Base-by-base conservation (phyloP, 2,797 vertebrate species). In the Chelonia mydas region DNA sequence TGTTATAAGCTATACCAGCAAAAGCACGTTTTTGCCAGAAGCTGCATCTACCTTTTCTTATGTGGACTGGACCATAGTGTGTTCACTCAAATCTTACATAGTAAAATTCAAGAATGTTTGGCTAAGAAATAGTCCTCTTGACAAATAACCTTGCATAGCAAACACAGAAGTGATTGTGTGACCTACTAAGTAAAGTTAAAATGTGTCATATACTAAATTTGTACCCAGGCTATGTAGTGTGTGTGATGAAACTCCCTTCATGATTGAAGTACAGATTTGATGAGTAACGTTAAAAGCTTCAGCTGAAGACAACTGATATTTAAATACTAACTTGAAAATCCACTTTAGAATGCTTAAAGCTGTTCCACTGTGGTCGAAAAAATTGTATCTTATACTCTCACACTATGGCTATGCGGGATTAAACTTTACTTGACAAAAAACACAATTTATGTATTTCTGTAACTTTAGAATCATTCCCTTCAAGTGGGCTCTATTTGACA, bases 391-490 rank as follows among this genome's bases (percentile, higher is more conserved):
- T 41, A 72, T 25, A 72, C 10, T 37, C 65, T 41, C 45, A 53
- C 0, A 41, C 21, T 55, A 27, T 28, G n/a, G 53, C 8, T 0
- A 21, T 3, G n/a, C 33, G 27, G 3, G 0, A 12, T 2, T 77
- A 53, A 50, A 31, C 76, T 10, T 83, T 7, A 65, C 41, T 6
- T 25, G 1, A 31, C 3, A 7, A 33, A 87, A 15, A 27, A 0
- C 2, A 0, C 2, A 45, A 53, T 45, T 87, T 11, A 53, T 41
- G 87, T 78, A 92, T 41, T 1, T 78, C 74, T 12, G 1, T 0
- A 78, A 16, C 21, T 54, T 54, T 54, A 41, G 80, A 49, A 91
- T 80, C 15, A 41, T 61, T 83, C 81, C 84, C 65, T 89, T 90
- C 74, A 88, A 91, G 31, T 37, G 13, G 79, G 81, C 4, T 9